Conservation (phyloP, 1,140 invertebrate genomes). For the Portunus trituberculatus region DNA sequence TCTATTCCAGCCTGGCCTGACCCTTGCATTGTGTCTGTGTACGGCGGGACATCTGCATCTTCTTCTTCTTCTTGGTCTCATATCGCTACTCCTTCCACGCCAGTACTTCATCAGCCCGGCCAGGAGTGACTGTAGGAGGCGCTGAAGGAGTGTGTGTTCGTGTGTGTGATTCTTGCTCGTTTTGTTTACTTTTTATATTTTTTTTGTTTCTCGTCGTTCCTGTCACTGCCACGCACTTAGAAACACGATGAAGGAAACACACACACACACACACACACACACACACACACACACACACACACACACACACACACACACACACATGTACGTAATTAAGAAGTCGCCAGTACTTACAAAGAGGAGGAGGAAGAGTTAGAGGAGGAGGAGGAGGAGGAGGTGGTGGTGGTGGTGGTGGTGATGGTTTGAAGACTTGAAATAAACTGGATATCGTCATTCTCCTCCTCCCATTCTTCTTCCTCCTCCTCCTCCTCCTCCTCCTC, state of each 20-base stretch:
- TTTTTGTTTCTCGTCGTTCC: not conserved
- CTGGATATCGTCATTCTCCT: not conserved
- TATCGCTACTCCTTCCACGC: not conserved
- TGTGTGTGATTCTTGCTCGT: not conserved
- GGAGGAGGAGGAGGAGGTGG: not conserved
- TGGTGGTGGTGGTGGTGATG: not conserved
- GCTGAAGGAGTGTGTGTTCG: too few species aligned
- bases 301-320: slow-evolving; percentile 32
- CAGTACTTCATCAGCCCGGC: not conserved
- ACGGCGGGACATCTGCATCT: not conserved
- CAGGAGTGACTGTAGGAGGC: not conserved
- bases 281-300: slow-evolving; percentile 36
- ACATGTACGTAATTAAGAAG: not conserved
- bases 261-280: not conserved
- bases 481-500: not conserved
- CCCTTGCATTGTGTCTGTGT: not conserved
- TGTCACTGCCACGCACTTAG: not conserved
- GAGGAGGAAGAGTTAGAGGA: not conserved
- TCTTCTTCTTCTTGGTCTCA: not conserved
- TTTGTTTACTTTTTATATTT: not conserved
- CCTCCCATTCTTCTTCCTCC: not conserved
- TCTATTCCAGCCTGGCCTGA: not conserved
- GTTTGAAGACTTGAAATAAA: not conserved
- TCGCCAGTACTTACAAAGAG: not conserved
- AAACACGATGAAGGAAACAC: not conserved